A percentile compares a stretch with the other conserved stretches of the same genome.
These are phyloP conservation scores for Rhamnusium bicolor DNA, from an alignment of 2,888 invertebrate species.

Conservation along the genomic window DNA sequence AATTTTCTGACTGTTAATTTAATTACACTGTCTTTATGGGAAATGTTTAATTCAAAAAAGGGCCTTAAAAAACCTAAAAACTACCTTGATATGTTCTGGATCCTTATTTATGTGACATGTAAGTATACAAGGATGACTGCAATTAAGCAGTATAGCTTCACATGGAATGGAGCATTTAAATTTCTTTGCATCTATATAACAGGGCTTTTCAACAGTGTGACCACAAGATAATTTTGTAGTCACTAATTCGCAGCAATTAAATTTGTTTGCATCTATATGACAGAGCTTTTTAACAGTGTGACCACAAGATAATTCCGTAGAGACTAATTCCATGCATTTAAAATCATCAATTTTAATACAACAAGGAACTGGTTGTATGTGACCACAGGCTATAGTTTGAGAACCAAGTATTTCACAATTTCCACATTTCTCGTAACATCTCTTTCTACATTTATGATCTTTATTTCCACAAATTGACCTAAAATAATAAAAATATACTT, in stretches of 20 bases:
- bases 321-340: background rate
- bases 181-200: too few species aligned
- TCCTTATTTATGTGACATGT: background rate
- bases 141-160: background rate
- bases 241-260: too few species aligned
- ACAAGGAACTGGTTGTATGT: background rate
- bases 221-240: too few species aligned
- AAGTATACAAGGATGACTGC: background rate
- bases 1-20: too few species aligned
- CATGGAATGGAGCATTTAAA: background rate
- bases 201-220: too few species aligned
- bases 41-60: too few species aligned
- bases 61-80: too few species aligned
- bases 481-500: too few species aligned
- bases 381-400: background rate
- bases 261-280: background rate
- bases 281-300: background rate
- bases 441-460: background rate
- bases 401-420: background rate
- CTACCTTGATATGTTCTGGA: background rate
- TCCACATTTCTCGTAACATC: background rate
- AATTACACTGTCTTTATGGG: too few species aligned
- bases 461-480: background rate
- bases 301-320: background rate
- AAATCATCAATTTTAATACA: background rate